Evolutionary conservation across 1,140 invertebrate species (phyloP), one percentile per base, ranked within the genome.

Genomic region (Sinonovacula constricta): DNA sequence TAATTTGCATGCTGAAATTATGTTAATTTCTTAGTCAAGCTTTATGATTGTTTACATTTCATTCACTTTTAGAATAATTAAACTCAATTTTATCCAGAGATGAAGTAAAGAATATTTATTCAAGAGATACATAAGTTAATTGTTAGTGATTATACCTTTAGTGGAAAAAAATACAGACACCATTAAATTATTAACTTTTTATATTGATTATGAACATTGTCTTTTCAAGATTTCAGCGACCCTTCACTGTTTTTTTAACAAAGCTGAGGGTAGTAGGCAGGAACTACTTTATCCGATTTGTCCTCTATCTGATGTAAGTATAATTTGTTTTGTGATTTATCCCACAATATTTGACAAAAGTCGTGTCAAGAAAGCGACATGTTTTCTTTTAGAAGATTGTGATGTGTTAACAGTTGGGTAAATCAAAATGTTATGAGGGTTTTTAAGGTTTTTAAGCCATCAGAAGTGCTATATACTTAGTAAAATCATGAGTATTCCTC

Each of bases 231-330:
- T 77, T 67, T 34, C 74, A 77, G 51, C 45, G 74, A 60, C 74
- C 74, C n/a, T 67, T 77, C 34, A 51, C 74, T 18, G 24, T 60
- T 18, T 18, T 68, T 30, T 62, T 77, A 2, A 63, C 67, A 26
- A 60, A 57, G n/a, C 65, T 77, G 33, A 63, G 74, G 10, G 3
- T 67, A 12, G 3, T 60, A 5, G 74, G 74, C 33, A 77, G 63
- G 33, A 77, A 77, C 26, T 77, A 77, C 33, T 77, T 77, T 60
- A 30, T 67, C 12, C 57, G 74, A 77, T 77, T 77, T 77, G 31
- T 68, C 34, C 33, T 28, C 24, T 77, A 77, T 24, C 62, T 77
- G 5, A n/a, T 77, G 74, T 77, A 67, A 77, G 74, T 77, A 68
- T 10, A 22, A 26, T 18, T 2, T 18, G 0, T 18, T 18, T 2